A percentile compares a stretch with the other conserved stretches of the same genome.
These are phyloP conservation scores for Strongylocentrotus purpuratus DNA, from an alignment of 35 echinoderm and acorn worm genomes.

Conservation along the genomic window DNA sequence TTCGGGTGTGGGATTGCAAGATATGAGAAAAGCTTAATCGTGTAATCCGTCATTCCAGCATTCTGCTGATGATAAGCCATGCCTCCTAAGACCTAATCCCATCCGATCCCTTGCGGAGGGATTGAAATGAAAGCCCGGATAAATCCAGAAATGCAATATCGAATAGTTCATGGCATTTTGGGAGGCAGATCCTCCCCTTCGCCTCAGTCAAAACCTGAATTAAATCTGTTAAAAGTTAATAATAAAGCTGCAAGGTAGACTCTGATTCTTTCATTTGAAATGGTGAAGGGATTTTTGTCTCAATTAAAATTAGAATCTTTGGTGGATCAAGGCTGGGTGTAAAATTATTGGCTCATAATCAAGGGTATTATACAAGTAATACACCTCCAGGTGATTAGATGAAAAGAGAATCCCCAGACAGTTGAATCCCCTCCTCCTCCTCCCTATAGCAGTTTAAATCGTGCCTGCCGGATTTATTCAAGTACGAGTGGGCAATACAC, in stretches of 20 bases:
- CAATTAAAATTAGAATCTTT: background rate
- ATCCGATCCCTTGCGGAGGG: background rate
- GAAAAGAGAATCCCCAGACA: background rate
- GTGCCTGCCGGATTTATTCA: background rate
- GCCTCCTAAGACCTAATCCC: background rate
- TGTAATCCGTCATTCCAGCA: background rate
- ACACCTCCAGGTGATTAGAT: background rate
- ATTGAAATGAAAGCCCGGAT: background rate
- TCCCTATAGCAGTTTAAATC: background rate
- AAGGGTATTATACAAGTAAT: background rate
- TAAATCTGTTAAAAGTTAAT: too few relatives aligned
- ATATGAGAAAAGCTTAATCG: too few relatives aligned
- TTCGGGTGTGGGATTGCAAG: too few relatives aligned
- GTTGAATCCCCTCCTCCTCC: background rate
- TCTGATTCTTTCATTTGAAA: too few relatives aligned
- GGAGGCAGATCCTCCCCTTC: background rate
- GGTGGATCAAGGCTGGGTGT: background rate
- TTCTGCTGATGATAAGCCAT: background rate
- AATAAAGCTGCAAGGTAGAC: too few relatives aligned
- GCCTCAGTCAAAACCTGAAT: too few relatives aligned
- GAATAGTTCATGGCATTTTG: background rate
- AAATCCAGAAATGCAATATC: background rate
- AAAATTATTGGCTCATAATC: background rate
- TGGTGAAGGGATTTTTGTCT: background rate
- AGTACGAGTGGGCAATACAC: background rate